Evolutionary conservation across 2,113 vertebrate genomes (phyloP).

Genomic region (Pituophis catenifer): DNA sequence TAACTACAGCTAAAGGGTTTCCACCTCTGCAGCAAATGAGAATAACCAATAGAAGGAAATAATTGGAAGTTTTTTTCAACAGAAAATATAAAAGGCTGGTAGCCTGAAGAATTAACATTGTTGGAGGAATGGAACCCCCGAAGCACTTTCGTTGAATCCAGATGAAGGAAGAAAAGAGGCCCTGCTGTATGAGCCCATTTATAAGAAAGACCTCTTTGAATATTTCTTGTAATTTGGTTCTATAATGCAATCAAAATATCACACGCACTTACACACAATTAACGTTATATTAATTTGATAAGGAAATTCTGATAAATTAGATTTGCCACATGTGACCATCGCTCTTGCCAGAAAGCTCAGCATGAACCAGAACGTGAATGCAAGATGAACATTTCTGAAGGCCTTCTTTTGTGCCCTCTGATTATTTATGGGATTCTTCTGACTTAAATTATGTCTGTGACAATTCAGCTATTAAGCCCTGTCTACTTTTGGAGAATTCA

Average conservation of each 20-base stretch:
- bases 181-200: not conserved
- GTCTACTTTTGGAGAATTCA: not conserved
- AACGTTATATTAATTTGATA: not conserved
- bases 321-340: not conserved
- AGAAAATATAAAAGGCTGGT: not conserved
- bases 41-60: not conserved
- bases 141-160: not conserved
- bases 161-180: not conserved
- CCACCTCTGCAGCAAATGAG: not conserved
- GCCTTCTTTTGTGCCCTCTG: not conserved
- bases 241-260: not conserved
- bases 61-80: not conserved
- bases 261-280: not conserved
- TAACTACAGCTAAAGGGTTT: not conserved
- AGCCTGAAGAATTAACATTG: not conserved
- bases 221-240: not conserved
- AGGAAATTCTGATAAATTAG: not conserved
- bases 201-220: not conserved
- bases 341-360: not conserved
- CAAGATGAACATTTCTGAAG: not conserved
- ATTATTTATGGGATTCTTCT: not conserved
- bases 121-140: not conserved
- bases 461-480: not conserved
- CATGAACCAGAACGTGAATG: not conserved
- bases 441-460: not conserved